Percentiles rank a stretch among this genome's conserved stretches.
phyloP scores from a whole-genome alignment of 1,140 invertebrate genomes.

The Drosophila nigromelanica region DNA sequence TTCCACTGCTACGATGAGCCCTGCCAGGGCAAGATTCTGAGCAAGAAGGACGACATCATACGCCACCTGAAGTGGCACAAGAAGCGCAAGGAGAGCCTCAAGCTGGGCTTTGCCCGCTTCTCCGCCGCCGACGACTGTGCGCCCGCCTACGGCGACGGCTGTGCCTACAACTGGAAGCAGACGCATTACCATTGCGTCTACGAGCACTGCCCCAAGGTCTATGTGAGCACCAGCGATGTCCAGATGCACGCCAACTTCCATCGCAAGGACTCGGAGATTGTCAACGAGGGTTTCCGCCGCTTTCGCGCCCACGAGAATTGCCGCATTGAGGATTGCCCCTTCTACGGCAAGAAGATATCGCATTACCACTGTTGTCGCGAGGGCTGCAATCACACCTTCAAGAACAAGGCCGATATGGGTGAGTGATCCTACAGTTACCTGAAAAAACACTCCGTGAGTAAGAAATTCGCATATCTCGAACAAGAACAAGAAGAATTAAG shows the following conservation, averaged over 20 bases:
- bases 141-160: constrained; percentile 87
- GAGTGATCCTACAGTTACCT: constrained; percentile 78
- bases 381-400: constrained; percentile 97
- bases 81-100: constrained; percentile 97
- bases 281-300: constrained; percentile 92
- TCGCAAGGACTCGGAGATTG: constrained; percentile 98
- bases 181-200: constrained; percentile 99
- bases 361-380: constrained; percentile 97
- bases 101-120: constrained; percentile 97
- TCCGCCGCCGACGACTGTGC: constrained; percentile 96
- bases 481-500: too few species aligned
- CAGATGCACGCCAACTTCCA: constrained; percentile 99
- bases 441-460: too few species aligned
- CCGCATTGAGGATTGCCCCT: constrained; percentile 90
- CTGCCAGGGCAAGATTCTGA: constrained; percentile 95
- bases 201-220: constrained; percentile 97
- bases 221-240: constrained; percentile 99
- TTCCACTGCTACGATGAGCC: constrained; percentile 95
- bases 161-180: constrained; percentile 97
- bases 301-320: constrained; percentile 83
- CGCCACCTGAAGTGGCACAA: constrained; percentile 99
- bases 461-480: too few species aligned
- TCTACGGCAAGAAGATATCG: constrained; percentile 97
- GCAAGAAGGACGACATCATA: constrained; percentile 99
- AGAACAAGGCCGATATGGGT: constrained; percentile 99